Percentiles rank a stretch among this genome's conserved stretches.
These are phyloP conservation scores for Octonoba sinensis DNA, from an alignment of 2,888 invertebrate species.

Conservation along the genomic window DNA sequence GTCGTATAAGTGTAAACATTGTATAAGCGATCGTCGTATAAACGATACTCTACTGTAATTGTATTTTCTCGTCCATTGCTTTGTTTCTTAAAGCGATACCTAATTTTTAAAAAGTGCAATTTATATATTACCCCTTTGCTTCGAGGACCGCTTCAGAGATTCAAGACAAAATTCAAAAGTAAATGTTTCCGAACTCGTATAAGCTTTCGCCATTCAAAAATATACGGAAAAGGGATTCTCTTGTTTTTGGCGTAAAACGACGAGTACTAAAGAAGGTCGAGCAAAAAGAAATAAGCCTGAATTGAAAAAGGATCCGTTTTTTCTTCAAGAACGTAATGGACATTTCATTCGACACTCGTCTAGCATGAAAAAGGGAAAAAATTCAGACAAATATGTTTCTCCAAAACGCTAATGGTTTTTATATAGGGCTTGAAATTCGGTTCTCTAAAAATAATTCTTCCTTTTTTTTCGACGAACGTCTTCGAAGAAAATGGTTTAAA, in stretches of 20 bases:
- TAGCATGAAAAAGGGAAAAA: constrained; percentile 11
- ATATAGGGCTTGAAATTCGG: constrained; percentile 49
- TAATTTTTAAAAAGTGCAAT: not conserved
- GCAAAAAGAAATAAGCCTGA: constrained; percentile 13
- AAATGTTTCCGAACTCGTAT: constrained; percentile 35
- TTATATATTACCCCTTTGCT: not conserved
- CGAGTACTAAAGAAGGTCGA: constrained; percentile 2
- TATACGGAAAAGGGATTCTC: constrained; percentile 19
- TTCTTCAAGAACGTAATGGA: constrained; percentile 35
- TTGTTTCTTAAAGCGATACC: too few relatives aligned
- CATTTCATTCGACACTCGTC: constrained; percentile 36
- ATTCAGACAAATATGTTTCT: constrained; percentile 12
- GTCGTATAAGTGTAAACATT: too few relatives aligned
- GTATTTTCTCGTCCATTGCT: too few relatives aligned
- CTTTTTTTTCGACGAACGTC: constrained; percentile 14
- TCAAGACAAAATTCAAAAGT: constrained; percentile 27
- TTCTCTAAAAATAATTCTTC: constrained; percentile 19
- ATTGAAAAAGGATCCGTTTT: constrained; percentile 28
- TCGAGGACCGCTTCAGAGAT: not conserved
- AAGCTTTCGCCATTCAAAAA: constrained; percentile 18
- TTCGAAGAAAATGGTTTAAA: constrained; percentile 30
- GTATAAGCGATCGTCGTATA: too few relatives aligned
- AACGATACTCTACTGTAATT: too few relatives aligned
- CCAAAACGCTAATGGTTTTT: constrained; percentile 54
- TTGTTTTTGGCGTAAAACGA: constrained; percentile 23